Conservation (phyloP, 2,888 invertebrate species). For the Papilio elwesi region DNA sequence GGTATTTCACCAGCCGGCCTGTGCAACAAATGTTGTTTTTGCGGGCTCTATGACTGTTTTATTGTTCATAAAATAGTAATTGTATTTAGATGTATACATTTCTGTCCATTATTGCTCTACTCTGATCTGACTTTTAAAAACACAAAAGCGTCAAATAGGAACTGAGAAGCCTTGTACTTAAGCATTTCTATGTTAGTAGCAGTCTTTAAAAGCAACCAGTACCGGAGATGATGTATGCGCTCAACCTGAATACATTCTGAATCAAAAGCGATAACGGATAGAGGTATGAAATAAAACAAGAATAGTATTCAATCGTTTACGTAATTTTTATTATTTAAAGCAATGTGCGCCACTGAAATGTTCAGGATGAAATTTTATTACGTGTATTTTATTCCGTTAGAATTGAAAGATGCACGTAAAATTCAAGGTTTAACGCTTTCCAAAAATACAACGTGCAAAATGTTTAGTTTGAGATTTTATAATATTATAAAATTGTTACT, state of each 20-base stretch:
- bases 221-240: background rate
- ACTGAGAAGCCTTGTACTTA: too few relatives aligned
- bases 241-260: background rate
- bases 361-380: conserved; percentile 23
- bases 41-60: too few relatives aligned
- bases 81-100: too few relatives aligned
- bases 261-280: background rate
- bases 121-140: too few relatives aligned
- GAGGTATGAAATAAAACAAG: conserved; percentile 8
- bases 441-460: conserved; percentile 21
- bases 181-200: too few relatives aligned
- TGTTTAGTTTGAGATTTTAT: conserved; percentile 14
- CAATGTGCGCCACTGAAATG: conserved; percentile 10
- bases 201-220: background rate
- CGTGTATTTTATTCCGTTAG: conserved; percentile 21
- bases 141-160: too few relatives aligned
- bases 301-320: conserved; percentile 12
- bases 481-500: conserved; percentile 17
- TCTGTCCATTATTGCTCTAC: too few relatives aligned
- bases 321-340: conserved; percentile 31
- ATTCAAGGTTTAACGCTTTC: conserved; percentile 25
- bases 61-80: too few relatives aligned
- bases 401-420: conserved; percentile 15
- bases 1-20: too few relatives aligned
- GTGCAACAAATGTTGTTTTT: too few relatives aligned